Evolutionary conservation across 2,113 vertebrate genomes (phyloP).

Genomic region (Psittacus erithacus): DNA sequence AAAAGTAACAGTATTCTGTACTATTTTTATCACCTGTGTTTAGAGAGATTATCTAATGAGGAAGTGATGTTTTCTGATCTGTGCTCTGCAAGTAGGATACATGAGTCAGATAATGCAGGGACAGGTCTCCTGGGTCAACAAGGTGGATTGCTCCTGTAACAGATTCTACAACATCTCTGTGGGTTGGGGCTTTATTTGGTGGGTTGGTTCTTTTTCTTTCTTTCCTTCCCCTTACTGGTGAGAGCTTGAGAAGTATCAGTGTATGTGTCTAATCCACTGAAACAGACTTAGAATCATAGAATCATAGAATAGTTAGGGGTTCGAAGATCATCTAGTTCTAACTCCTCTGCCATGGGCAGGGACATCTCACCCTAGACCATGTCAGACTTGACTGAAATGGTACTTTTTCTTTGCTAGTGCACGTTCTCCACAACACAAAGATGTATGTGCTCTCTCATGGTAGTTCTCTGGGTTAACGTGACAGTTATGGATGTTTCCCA

Average conservation of each 20-base stretch:
- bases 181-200: not conserved
- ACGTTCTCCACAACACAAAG: not conserved
- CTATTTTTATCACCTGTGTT: not conserved
- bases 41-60: not conserved
- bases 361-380: not conserved
- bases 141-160: not conserved
- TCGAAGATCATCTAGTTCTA: not conserved
- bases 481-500: not conserved
- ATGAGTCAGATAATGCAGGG: not conserved
- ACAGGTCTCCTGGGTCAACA: not conserved
- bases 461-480: not conserved
- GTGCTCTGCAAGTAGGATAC: not conserved
- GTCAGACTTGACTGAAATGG: not conserved
- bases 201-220: fast-evolving
- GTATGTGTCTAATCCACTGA: not conserved
- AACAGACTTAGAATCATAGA: not conserved
- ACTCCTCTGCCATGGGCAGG: not conserved
- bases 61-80: not conserved
- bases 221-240: not conserved
- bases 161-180: not conserved
- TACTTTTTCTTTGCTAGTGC: not conserved
- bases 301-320: not conserved
- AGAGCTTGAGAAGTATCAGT: not conserved
- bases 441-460: not conserved
- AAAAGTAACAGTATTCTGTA: not conserved